Percentiles rank a stretch among this genome's conserved stretches.
phyloP scores from a whole-genome alignment of 2,888 invertebrate species.

The Auanema freiburgensis region DNA sequence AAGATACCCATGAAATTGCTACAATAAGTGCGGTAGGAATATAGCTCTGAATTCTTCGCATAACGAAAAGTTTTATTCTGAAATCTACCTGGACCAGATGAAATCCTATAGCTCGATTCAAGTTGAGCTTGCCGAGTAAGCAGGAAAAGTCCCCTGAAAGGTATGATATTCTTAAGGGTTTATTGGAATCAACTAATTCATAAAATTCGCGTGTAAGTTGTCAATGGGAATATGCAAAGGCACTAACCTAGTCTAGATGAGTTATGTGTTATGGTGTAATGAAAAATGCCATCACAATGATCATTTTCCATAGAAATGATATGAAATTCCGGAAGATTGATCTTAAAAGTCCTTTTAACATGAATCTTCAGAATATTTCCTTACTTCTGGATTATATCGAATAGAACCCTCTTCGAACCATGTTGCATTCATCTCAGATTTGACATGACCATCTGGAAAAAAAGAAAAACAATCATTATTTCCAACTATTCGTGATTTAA shows the following conservation, averaged over 20 bases:
- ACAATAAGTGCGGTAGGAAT: conserved; percentile 48
- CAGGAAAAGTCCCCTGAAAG: conserved; percentile 51
- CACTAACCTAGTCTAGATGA: conserved; percentile 42
- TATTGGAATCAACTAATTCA: background rate
- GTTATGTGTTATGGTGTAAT: conserved; percentile 54
- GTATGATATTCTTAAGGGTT: background rate
- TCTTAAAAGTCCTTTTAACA: conserved; percentile 8
- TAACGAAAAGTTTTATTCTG: no score
- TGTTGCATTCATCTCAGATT: conserved; percentile 56
- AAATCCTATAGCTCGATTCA: conserved; percentile 70
- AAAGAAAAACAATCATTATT: no score
- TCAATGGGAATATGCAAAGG: no score
- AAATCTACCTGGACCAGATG: conserved; percentile 66
- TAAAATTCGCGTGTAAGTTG: background rate
- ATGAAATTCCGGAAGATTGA: conserved; percentile 52
- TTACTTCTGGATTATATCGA: conserved; percentile 49
- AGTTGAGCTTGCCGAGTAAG: conserved; percentile 49
- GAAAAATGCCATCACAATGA: conserved; percentile 57
- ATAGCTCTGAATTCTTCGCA: conserved; percentile 25
- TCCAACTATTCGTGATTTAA: no score
- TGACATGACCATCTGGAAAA: conserved; percentile 54
- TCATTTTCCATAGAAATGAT: conserved; percentile 46
- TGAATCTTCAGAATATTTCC: background rate
- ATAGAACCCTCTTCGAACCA: conserved; percentile 54
- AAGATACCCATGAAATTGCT: conserved; percentile 50